These are phyloP conservation scores for Bombycilla garrulus DNA, from an alignment of 2,113 vertebrate species.

Conservation along the genomic window DNA sequence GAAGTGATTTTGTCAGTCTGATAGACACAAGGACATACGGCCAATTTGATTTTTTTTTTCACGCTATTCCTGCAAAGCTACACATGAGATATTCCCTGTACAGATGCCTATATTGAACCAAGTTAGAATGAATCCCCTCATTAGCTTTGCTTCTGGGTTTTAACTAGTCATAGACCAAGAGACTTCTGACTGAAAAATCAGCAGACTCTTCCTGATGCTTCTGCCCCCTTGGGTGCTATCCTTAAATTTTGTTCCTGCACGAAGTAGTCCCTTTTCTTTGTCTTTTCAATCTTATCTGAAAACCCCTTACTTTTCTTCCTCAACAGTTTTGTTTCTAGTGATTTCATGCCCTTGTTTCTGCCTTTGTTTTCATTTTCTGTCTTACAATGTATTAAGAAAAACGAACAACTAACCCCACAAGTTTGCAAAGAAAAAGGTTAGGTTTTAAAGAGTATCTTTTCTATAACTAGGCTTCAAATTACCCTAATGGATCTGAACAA, in stretches of 20 bases:
- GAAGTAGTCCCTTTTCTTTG: background rate
- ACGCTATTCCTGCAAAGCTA: background rate
- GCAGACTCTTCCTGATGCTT: background rate
- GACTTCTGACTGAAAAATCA: background rate
- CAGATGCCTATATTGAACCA: background rate
- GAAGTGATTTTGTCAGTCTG: background rate
- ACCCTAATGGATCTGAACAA: background rate
- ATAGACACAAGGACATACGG: background rate
- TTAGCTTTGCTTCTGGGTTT: background rate
- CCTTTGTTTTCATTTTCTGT: background rate
- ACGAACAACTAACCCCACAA: background rate
- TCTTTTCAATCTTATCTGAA: background rate
- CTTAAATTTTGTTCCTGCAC: background rate
- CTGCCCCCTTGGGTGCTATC: background rate
- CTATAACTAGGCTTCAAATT: background rate
- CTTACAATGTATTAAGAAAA: background rate
- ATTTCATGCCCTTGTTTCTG: background rate
- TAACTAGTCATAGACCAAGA: background rate
- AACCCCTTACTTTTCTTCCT: background rate
- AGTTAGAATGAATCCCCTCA: background rate
- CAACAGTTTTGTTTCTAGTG: background rate
- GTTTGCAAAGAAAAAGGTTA: background rate
- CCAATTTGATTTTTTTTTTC: background rate
- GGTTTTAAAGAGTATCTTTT: background rate
- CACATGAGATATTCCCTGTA: background rate